Evolutionary conservation across 2,888 invertebrate species (phyloP).

Genomic region (Spicauda simplicius): DNA sequence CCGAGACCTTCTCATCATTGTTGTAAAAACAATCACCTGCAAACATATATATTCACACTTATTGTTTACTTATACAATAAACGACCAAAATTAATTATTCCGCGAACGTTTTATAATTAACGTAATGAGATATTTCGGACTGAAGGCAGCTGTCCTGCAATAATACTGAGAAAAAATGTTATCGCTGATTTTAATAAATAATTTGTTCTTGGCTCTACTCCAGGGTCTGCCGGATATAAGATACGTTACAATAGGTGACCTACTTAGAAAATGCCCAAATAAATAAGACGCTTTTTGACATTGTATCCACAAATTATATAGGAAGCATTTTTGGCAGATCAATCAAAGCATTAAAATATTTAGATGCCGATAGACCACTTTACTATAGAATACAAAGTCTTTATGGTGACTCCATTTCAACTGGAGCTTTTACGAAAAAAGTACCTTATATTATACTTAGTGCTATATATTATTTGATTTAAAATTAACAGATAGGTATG

Average conservation of each 20-base stretch:
- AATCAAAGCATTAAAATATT: too few relatives aligned
- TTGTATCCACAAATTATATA: neutral
- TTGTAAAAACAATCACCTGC: slow-evolving; percentile 43
- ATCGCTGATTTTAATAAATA: slow-evolving; percentile 54
- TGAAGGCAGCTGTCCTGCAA: slow-evolving; percentile 28
- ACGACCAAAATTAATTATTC: slow-evolving; percentile 28
- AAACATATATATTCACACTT: slow-evolving; percentile 42
- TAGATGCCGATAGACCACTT: too few relatives aligned
- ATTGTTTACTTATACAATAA: slow-evolving; percentile 48
- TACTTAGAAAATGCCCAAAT: slow-evolving; percentile 2
- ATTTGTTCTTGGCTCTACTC: slow-evolving; percentile 51
- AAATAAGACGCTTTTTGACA: neutral
- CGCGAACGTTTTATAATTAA: slow-evolving; percentile 30
- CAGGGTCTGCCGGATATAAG: slow-evolving; percentile 44
- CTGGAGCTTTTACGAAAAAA: too few relatives aligned
- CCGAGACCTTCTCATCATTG: slow-evolving; percentile 49
- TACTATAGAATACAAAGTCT: too few relatives aligned
- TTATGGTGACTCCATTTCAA: too few relatives aligned
- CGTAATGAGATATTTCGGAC: slow-evolving; percentile 31
- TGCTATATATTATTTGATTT: too few relatives aligned
- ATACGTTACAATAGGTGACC: slow-evolving; percentile 15
- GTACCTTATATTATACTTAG: too few relatives aligned
- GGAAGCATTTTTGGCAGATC: neutral
- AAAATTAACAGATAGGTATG: too few relatives aligned
- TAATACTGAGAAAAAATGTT: slow-evolving; percentile 51